These are phyloP conservation scores for Bujurquina vittata DNA, from an alignment of 2,113 vertebrate genomes.

Conservation along the genomic window DNA sequence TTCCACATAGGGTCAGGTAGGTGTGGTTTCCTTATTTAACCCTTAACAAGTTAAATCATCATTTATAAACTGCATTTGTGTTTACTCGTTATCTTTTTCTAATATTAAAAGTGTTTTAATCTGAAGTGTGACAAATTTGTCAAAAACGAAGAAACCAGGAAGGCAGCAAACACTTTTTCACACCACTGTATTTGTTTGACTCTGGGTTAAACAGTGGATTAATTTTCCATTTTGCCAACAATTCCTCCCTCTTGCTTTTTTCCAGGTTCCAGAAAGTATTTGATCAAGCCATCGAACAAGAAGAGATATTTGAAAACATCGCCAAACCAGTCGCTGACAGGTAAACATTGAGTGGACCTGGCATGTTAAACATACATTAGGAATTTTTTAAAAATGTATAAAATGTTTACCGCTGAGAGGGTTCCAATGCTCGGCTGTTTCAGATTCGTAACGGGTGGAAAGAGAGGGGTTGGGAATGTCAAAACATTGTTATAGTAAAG, in stretches of 20 bases:
- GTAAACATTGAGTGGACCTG: constrained; percentile 69
- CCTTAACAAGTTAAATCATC: not conserved
- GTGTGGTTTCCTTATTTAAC: not conserved
- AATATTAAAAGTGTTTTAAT: no score
- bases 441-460: no score
- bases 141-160: not conserved
- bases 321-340: constrained; percentile 95
- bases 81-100: no score
- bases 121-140: no score
- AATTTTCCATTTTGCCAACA: not conserved
- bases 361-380: not conserved
- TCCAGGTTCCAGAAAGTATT: constrained; percentile 94
- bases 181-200: not conserved
- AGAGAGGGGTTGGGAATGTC: no score
- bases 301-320: constrained; percentile 90
- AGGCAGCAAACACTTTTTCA: not conserved
- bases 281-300: constrained; percentile 90
- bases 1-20: not conserved
- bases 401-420: not conserved
- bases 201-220: not conserved
- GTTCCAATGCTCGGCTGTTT: no score
- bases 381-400: not conserved
- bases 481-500: no score
- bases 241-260: not conserved
- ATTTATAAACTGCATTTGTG: no score